These are phyloP conservation scores for Chelonoidis abingdonii DNA, from an alignment of 2,113 vertebrate species.

Conservation along the genomic window DNA sequence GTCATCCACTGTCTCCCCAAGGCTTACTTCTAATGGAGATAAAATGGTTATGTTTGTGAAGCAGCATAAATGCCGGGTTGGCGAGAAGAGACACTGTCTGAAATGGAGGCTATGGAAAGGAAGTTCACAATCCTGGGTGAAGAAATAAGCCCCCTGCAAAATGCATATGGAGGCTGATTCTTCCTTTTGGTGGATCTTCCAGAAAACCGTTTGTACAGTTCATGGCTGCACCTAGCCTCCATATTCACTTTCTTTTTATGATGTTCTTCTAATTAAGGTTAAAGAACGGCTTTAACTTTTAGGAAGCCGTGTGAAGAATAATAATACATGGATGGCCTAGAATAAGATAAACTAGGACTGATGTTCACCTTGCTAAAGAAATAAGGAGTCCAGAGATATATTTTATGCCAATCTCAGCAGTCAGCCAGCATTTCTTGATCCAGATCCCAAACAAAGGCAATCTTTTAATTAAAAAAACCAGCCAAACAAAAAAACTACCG, in stretches of 20 bases:
- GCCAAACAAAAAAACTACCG: neutral
- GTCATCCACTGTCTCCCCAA: neutral
- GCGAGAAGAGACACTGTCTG: neutral
- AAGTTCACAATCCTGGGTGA: neutral
- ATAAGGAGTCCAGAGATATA: neutral
- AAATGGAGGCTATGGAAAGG: neutral
- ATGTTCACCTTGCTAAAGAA: neutral
- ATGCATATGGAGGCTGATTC: neutral
- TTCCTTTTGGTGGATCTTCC: neutral
- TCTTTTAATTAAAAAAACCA: neutral
- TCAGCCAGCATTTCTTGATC: neutral
- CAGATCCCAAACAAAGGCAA: neutral
- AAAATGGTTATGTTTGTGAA: neutral
- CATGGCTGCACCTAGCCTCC: neutral
- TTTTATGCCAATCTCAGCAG: neutral
- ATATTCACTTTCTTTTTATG: neutral
- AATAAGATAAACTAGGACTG: neutral
- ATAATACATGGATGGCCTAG: neutral
- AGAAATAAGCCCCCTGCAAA: neutral
- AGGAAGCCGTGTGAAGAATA: fast-evolving
- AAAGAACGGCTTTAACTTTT: neutral
- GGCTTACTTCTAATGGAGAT: neutral
- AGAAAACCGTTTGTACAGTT: neutral
- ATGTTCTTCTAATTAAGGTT: neutral
- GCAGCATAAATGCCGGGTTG: neutral